Base-by-base conservation (phyloP, 2,113 vertebrate genomes). In the Malurus cyaneus region DNA sequence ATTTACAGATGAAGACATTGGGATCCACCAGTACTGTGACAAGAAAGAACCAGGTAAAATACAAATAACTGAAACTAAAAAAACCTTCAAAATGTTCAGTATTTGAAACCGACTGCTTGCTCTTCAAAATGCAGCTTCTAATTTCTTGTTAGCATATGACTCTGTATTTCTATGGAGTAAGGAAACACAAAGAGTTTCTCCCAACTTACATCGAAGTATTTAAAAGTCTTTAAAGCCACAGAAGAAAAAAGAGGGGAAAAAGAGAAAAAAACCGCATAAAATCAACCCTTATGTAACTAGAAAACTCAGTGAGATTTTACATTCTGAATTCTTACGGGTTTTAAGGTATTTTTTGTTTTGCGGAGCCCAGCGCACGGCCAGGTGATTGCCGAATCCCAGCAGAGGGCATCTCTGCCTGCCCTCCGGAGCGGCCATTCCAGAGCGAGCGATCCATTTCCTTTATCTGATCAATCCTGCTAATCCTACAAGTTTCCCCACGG, bases 381-480 rank as follows among this genome's bases (percentile, higher is more conserved):
- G 67, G 32, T 44, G 39, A 32, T 36, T 14, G 62, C 86, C 53
- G 60, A 56, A 47, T 79, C 95, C 98, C 99, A 98, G 98, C 97
- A 99, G 99, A 98, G 99, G 99, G 99, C 98, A 98, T 98, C 98
- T 92, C 98, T 97, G 97, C 97, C 98, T 97, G 98, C 93, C 97
- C 80, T 97, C 96, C 86, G 93, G 94, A 97, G 95, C 97, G 97
- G 97, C 96, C 97, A 95, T 97, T 97, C 96, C 96, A 86, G 95
- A 96, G 74, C 71, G 96, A 97, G 97, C 96, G 93, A 97, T 98
- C 98, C 96, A 94, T 98, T 97, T 98, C 97, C 97, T 96, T 98
- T 98, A 98, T 99, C 98, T 98, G 98, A 98, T 99, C 98, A 98
- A 98, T 98, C 98, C 98, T 97, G 97, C 97, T 98, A 98, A 99